Evolutionary conservation across 37 sponge, comb jelly and placozoan genomes (phyloP), one percentile per base, ranked within the genome.

Genomic region (Crambe crambe): DNA sequence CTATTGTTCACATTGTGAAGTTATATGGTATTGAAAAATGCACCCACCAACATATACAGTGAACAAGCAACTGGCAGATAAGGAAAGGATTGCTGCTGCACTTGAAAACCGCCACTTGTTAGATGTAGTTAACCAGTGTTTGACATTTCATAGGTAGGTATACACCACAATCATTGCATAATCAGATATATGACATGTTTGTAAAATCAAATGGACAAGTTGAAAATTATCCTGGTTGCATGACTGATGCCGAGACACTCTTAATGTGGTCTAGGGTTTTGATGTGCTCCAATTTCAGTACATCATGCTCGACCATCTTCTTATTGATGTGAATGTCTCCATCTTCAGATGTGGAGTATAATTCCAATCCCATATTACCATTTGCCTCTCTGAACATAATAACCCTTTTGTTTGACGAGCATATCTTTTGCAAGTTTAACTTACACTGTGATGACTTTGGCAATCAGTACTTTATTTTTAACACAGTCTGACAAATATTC

Each of bases 1-100:
- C 39, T 26, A 26, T 3, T 27, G 5, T 8, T 31, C 39, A 36
- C 39, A 59, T 22, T 76, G 41, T 36, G 62, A 59, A 23, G 4
- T 18, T 65, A 42, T 22, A 34, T 67, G 22, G 10, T 68, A 25
- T n/a, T 32, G 27, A 54, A 22, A 37, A 34, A 32, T 34, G 17
- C n/a, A 18, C 8, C 25, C 31, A 34, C 20, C 47, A 58, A 36
- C 5, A 22, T 10, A n/a, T 74, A 51, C 89, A 83, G 94, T 99
- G 59, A 99, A 99, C 85, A 99, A 99, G 72, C 99, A 99, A 64
- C 93, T 99, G 58, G 93, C 93, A 37, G 99, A 99, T 78, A 99
- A 99, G 74, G 99, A 99, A 60, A 77, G 99, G 31, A 87, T 99
- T 4, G 97, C 99, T 54, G 99, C 99, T 65, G 99, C 99, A 21